Percentiles rank a stretch among this genome's conserved stretches.
phyloP scores from a whole-genome alignment of 2,113 vertebrate genomes.

The Planiliza haematocheilus region DNA sequence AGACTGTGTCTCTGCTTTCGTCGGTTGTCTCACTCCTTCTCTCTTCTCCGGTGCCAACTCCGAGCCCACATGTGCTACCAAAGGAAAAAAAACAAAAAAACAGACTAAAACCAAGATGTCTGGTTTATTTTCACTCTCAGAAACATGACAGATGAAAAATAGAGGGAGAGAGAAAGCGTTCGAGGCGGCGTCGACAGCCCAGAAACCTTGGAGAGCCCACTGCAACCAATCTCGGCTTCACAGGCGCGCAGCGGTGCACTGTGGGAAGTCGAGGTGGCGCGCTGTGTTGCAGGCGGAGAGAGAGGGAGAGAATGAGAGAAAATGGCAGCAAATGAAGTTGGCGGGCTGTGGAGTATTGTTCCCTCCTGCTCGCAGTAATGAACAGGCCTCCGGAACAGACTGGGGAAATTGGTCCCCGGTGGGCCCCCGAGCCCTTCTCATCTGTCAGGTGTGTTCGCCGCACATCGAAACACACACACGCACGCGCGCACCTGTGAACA shows the following conservation, averaged over 20 bases:
- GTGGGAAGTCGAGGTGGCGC: constrained; percentile 64
- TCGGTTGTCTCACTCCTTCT: constrained; percentile 25
- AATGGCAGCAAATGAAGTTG: constrained; percentile 79
- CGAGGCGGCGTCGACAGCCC: constrained; percentile 61
- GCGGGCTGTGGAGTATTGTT: constrained; percentile 72
- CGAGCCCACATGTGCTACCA: constrained; percentile 18
- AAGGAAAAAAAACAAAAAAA: neutral
- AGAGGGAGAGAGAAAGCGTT: constrained; percentile 52
- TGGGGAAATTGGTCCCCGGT: constrained; percentile 69
- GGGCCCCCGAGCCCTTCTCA: constrained; percentile 48
- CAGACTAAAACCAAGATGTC: constrained; percentile 49
- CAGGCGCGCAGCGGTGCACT: constrained; percentile 58
- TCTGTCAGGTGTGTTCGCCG: constrained; percentile 59
- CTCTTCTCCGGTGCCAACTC: constrained; percentile 29
- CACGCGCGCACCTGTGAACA: constrained; percentile 13
- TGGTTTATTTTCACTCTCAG: constrained; percentile 62
- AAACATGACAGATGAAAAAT: constrained; percentile 75
- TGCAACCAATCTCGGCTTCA: constrained; percentile 73
- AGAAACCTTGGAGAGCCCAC: constrained; percentile 63
- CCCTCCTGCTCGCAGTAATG: constrained; percentile 70
- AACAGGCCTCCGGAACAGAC: constrained; percentile 68
- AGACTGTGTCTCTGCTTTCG: constrained; percentile 22
- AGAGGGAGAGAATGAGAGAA: constrained; percentile 60
- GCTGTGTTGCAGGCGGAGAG: constrained; percentile 39
- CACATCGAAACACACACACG: constrained; percentile 27